Conservation (phyloP, 2,888 invertebrate species). For the Tiliacea citrago region DNA sequence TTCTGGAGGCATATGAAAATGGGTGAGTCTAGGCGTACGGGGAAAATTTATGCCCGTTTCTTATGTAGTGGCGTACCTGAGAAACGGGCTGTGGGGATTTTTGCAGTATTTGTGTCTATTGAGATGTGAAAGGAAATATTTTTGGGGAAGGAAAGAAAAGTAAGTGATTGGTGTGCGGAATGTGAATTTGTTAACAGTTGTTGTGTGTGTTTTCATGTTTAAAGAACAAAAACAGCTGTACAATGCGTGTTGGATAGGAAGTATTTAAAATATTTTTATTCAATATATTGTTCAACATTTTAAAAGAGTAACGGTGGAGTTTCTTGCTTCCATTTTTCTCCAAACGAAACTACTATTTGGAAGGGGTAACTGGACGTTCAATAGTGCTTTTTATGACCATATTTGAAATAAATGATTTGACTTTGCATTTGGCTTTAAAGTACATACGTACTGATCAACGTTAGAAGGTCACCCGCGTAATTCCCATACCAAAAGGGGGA, state of each 20-base stretch:
- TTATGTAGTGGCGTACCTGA: conserved; percentile 51
- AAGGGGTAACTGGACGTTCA: too few species aligned
- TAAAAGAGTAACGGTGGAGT: too few species aligned
- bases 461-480: too few species aligned
- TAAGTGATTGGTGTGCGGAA: conserved; percentile 12
- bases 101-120: conserved; percentile 49
- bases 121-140: conserved; percentile 48
- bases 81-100: conserved; percentile 40
- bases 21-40: conserved; percentile 60
- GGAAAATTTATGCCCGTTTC: conserved; percentile 67
- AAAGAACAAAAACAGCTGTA: neutral
- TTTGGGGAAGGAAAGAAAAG: conserved; percentile 4
- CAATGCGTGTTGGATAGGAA: neutral
- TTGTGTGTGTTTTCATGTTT: neutral
- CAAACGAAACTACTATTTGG: too few species aligned
- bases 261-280: too few species aligned
- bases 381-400: too few species aligned
- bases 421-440: too few species aligned
- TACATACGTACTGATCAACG: too few species aligned
- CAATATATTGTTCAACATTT: too few species aligned
- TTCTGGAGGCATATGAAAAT: conserved; percentile 69
- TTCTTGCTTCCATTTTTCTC: too few species aligned
- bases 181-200: conserved; percentile 8
- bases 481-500: too few species aligned
- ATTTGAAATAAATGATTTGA: too few species aligned